A percentile compares a stretch with the other conserved stretches of the same genome.
phyloP scores from a whole-genome alignment of 30 jellyfish, hydroid and myxozoan species.

The Phacellophora camtschatica region DNA sequence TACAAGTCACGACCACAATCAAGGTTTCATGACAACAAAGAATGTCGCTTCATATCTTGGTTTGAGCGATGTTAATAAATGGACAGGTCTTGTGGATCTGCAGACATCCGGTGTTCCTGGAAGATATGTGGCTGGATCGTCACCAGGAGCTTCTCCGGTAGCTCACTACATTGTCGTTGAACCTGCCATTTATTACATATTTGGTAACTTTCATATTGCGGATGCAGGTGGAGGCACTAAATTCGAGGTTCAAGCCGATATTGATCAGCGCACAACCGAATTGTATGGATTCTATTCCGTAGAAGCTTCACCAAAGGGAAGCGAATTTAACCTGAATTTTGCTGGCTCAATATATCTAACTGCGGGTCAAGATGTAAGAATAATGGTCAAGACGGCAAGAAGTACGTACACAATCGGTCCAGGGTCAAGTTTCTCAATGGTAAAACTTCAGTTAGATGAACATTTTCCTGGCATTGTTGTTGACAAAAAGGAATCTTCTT shows the following conservation, averaged over 20 bases:
- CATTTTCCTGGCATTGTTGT: constrained; percentile 81
- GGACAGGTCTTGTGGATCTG: constrained; percentile 39
- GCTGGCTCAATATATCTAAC: constrained; percentile 82
- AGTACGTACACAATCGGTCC: constrained; percentile 31
- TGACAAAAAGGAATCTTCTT: constrained; percentile 36
- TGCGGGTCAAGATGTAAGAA: constrained; percentile 64
- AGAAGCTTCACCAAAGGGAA: constrained; percentile 41
- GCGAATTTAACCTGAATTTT: constrained; percentile 42
- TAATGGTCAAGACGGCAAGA: constrained; percentile 50
- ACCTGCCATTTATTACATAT: constrained; percentile 80
- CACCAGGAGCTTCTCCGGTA: neutral
- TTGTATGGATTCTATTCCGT: constrained; percentile 72
- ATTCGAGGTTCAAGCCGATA: constrained; percentile 72
- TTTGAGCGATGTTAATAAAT: neutral
- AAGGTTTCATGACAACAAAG: constrained; percentile 35
- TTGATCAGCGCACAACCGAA: constrained; percentile 38
- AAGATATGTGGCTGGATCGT: constrained; percentile 8
- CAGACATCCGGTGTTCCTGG: constrained; percentile 44
- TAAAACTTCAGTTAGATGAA: constrained; percentile 84
- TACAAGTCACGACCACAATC: constrained; percentile 27
- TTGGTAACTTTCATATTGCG: constrained; percentile 47
- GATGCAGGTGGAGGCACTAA: constrained; percentile 53
- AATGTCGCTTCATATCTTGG: constrained; percentile 23
- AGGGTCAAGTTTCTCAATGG: constrained; percentile 62
- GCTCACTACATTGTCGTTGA: constrained; percentile 52